phyloP scores from a whole-genome alignment of 1,140 invertebrate species.

The Drosophila carrolli region DNA sequence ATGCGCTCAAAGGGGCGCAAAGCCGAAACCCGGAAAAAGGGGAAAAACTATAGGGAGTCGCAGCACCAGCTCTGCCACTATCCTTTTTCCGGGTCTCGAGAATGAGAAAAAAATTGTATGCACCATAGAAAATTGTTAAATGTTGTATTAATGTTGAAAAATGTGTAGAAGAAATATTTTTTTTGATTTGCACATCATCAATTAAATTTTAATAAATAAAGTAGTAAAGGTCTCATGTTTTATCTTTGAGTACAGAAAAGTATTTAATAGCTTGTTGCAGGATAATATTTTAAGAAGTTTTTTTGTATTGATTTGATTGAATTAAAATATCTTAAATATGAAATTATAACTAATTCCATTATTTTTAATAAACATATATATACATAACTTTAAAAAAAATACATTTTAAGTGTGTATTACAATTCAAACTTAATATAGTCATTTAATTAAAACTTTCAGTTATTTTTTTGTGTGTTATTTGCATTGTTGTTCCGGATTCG shows the following conservation, averaged over 20 bases:
- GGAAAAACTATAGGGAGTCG: constrained; percentile 38
- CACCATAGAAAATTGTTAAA: constrained; percentile 6
- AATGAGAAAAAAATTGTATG: constrained; percentile 7
- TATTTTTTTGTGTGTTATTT: constrained; percentile 17
- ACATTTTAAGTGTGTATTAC: not conserved
- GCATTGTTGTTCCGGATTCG: constrained; percentile 35
- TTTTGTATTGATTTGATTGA: too few relatives aligned
- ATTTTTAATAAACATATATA: too few relatives aligned
- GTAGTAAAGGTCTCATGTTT: too few relatives aligned
- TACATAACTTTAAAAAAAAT: not conserved
- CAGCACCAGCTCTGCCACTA: constrained; percentile 1
- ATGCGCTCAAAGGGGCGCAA: constrained; percentile 78
- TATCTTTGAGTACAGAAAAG: too few relatives aligned
- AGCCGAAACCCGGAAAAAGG: constrained; percentile 61
- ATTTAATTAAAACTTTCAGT: too few relatives aligned
- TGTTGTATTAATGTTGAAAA: too few relatives aligned
- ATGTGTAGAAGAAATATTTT: too few relatives aligned
- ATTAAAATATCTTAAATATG: too few relatives aligned
- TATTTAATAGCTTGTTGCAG: too few relatives aligned
- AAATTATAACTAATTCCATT: not conserved
- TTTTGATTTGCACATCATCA: too few relatives aligned
- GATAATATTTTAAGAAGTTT: too few relatives aligned
- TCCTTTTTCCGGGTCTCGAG: constrained; percentile 1
- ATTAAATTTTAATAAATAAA: too few relatives aligned
- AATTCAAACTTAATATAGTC: not conserved